These are phyloP conservation scores for Pluvialis apricaria DNA, from an alignment of 2,113 vertebrate species.

Conservation along the genomic window DNA sequence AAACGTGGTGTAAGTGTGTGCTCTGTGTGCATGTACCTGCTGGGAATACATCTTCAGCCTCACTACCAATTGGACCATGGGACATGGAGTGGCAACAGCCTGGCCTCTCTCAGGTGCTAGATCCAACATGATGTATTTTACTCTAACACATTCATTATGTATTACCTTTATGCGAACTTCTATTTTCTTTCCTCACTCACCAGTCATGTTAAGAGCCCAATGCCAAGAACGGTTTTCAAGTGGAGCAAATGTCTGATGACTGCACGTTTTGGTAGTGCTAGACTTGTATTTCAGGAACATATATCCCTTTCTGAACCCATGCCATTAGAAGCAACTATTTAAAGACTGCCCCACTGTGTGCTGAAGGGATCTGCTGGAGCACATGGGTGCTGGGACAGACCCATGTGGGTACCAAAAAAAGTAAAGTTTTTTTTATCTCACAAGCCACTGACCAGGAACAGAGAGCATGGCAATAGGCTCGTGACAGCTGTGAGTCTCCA, in stretches of 20 bases:
- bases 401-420: neutral
- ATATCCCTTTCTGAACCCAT: neutral
- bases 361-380: neutral
- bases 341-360: neutral
- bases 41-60: neutral
- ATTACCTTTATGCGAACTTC: neutral
- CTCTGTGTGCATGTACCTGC: accelerated
- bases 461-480: neutral
- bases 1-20: neutral
- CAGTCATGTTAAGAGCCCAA: neutral
- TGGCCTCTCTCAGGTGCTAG: neutral
- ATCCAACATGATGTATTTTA: neutral
- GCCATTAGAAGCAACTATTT: neutral
- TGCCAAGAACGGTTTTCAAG: neutral
- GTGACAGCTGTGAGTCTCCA: neutral
- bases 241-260: neutral
- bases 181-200: neutral
- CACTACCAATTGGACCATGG: neutral
- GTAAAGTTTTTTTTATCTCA: neutral
- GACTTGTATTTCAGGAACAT: neutral
- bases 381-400: neutral
- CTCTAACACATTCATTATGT: neutral
- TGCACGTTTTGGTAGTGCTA: neutral
- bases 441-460: neutral
- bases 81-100: neutral